Base-by-base conservation (phyloP, 2,888 invertebrate species). In the Petrolisthes cinctipes region DNA sequence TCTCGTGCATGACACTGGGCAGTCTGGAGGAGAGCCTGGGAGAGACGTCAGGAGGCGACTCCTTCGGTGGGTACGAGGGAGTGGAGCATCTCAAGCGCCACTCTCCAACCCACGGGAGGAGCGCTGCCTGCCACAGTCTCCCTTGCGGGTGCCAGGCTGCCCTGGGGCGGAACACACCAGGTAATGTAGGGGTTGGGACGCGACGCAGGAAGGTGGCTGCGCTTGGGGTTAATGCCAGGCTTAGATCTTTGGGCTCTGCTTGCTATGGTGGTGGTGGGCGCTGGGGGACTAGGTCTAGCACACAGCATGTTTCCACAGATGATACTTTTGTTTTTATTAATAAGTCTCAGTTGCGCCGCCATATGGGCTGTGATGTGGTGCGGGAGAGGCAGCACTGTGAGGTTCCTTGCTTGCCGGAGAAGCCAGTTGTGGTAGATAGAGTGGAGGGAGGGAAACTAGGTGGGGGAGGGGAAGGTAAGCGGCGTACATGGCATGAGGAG, bases 21-120 rank as follows among this genome's bases (percentile, higher is more conserved):
- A 87, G 83, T 57, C 78, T 84, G 51, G 89, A 85, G 9, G 88
- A 89, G 17, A 85, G 86, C 56, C 82, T 86, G 14, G 88, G 86
- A 11, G 89, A 89, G 73, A 83, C 82, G 66, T 88, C 86, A 23
- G 88, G 88, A 37, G 83, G 87, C n/a, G 89, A 90, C 79, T 90
- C 89, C 9, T 90, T 73, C 80, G 71, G 84, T 9, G 90, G 90
- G 37, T 90, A 90, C 68, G 90, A 90, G 78, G 90, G 90, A 1
- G 87, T 87, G 23, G 89, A 89, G 71, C 90, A 90, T 75, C 86
- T 90, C 20, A 89, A 85, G 78, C 86, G 89, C n/a, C 89, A 86
- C 84, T 79, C 76, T 81, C 84, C 66, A 37, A 57, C 76, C 76
- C 86, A 78, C 83, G 51, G 57, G 73, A 61, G 83, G 53, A 71